Evolutionary conservation across 2,797 vertebrate genomes (phyloP).

Genomic region (Neosilurus mollespiculum): DNA sequence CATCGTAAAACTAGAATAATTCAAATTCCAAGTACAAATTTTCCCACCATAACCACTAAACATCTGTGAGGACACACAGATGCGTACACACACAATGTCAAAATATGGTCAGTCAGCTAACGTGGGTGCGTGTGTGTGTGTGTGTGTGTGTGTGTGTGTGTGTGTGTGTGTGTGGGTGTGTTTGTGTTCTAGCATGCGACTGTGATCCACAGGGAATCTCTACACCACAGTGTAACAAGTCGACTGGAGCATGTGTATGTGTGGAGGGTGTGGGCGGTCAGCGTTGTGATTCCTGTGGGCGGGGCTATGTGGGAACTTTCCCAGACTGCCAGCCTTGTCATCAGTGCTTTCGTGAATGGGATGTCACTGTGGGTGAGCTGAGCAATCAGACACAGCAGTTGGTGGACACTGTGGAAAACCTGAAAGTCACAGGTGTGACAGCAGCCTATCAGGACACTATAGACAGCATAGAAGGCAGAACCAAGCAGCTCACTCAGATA

Average conservation of each 20-base stretch:
- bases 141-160: background rate
- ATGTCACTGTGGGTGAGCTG: constrained; percentile 79
- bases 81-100: background rate
- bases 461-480: constrained; percentile 78
- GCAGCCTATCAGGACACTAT: constrained; percentile 84
- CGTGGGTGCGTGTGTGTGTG: too few species aligned
- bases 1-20: constrained; percentile 8
- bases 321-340: constrained; percentile 87
- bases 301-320: constrained; percentile 85
- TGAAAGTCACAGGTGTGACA: constrained; percentile 82
- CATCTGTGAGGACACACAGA: background rate
- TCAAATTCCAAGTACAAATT: constrained; percentile 9
- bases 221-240: constrained; percentile 83
- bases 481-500: constrained; percentile 79
- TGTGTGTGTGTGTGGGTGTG: constrained; percentile 19
- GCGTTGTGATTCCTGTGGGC: constrained; percentile 84
- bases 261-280: constrained; percentile 79
- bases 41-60: constrained; percentile 34
- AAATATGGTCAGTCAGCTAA: background rate
- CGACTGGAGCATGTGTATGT: constrained; percentile 86
- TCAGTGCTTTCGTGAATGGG: constrained; percentile 88
- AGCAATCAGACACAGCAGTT: constrained; percentile 83
- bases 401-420: constrained; percentile 77
- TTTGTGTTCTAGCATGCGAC: constrained; percentile 80
- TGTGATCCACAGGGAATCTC: constrained; percentile 87